Base-by-base conservation (phyloP, 2,113 vertebrate genomes). In the Tiliqua scincoides region DNA sequence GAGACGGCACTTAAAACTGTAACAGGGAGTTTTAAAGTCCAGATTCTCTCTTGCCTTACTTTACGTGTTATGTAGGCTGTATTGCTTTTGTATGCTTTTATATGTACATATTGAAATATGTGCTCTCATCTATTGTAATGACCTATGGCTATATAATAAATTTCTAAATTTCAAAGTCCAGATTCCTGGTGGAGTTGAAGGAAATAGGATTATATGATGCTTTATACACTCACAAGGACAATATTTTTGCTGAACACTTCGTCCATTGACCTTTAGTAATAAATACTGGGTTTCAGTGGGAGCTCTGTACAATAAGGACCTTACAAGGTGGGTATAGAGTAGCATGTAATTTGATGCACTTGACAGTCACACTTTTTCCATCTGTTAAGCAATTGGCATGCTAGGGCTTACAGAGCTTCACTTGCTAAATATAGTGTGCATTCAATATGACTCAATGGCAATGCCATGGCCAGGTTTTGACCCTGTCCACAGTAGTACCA, bases 321-420 rank as follows among this genome's bases (percentile, higher is more conserved):
- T 68, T 81, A 74, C 0, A 0, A 27, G 21, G 82, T 23, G 40
- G 27, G 12, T 75, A 30, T 54, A 2, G 10, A 30, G 63, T 15
- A 71, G 82, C 25, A 27, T 0, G 2, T 61, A 86, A 87, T 57
- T 27, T 2, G 82, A 79, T 68, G 71, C 75, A 54, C 75, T 30
- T 43, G 0, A 4, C 59, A 86, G 79, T 83, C 86, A 35, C 78
- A 43, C 59, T 82, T 87, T 84, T 89, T 81, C 87, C 32, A 0
- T 54, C 85, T 67, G 48, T 81, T 52, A 62, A 67, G 9, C 54
- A 52, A 52, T 8, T 3, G 73, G 74, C 12, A 75, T 37, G 75
- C 70, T 0, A 0, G 65, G 78, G 74, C 72, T 63, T 21, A 1
- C 68, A 23, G 72, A 72, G 21, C 25, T 17, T 6, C 2, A 25